Percentiles rank a stretch among this genome's conserved stretches.
These are phyloP conservation scores for Takifugu rubripes DNA, from an alignment of 2,797 vertebrate genomes.

Conservation along the genomic window DNA sequence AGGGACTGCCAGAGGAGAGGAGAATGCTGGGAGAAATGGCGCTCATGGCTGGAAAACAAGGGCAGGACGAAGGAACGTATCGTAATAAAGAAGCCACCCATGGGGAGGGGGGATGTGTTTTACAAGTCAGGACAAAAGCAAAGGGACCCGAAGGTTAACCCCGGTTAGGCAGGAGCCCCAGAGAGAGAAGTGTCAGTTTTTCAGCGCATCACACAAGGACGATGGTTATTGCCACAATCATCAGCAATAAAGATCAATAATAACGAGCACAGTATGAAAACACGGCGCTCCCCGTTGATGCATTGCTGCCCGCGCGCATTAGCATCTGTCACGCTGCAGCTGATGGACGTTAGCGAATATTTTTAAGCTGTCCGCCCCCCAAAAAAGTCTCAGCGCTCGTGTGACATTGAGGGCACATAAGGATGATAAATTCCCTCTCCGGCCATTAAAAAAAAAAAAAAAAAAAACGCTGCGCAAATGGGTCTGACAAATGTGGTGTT, in stretches of 20 bases:
- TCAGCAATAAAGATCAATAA: too few relatives aligned
- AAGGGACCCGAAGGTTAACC: background rate
- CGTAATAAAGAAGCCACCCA: background rate
- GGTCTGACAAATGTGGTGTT: conserved; percentile 40
- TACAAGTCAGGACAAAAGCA: background rate
- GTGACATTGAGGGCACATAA: conserved; percentile 36
- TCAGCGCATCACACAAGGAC: too few relatives aligned
- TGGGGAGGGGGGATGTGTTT: background rate
- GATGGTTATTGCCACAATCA: too few relatives aligned
- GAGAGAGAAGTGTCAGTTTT: too few relatives aligned
- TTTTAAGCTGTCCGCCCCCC: background rate
- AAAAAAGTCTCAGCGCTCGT: conserved; percentile 32
- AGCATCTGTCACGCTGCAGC: too few relatives aligned
- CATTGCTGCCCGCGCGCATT: background rate
- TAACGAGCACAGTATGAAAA: background rate
- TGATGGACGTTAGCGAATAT: too few relatives aligned
- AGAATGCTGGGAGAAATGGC: conserved; percentile 52
- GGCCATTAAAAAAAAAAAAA: conserved; percentile 55
- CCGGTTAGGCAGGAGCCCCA: background rate
- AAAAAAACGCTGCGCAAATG: conserved; percentile 34
- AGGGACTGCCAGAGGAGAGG: conserved; percentile 66
- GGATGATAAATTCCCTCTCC: conserved; percentile 44
- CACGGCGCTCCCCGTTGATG: conserved; percentile 24
- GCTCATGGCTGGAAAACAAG: conserved; percentile 13
- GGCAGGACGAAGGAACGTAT: background rate